Evolutionary conservation across 2,113 vertebrate genomes (phyloP).

Genomic region (Lonchura striata): DNA sequence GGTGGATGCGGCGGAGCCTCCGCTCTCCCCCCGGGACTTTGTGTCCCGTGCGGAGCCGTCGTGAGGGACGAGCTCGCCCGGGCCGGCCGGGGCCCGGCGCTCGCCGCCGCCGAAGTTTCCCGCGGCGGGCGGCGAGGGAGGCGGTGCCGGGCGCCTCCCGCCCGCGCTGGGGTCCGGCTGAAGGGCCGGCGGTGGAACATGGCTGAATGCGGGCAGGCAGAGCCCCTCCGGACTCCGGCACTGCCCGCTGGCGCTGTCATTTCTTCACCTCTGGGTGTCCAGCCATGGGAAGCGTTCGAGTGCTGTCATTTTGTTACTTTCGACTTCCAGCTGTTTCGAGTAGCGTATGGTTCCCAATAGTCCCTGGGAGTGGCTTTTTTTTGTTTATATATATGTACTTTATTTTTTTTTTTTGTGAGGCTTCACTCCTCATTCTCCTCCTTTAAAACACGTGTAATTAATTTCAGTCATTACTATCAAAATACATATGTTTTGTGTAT

Average conservation of each 20-base stretch:
- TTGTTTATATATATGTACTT: accelerated
- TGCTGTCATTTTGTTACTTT: background rate
- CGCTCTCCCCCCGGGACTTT: background rate
- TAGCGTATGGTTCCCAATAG: background rate
- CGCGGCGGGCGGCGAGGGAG: background rate
- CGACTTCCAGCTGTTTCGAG: background rate
- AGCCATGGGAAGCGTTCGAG: background rate
- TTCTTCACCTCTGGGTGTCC: background rate
- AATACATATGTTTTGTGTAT: accelerated
- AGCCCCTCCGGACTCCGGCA: background rate
- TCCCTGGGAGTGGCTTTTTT: background rate
- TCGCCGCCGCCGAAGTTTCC: background rate
- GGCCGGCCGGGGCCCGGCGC: background rate
- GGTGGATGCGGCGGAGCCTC: background rate
- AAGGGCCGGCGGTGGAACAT: background rate
- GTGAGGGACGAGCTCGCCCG: background rate
- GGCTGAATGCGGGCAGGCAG: background rate
- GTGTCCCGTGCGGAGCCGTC: background rate
- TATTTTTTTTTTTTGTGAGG: accelerated
- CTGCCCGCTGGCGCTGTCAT: background rate
- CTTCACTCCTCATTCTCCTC: background rate
- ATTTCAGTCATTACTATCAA: background rate
- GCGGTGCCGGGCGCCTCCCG: background rate
- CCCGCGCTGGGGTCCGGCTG: background rate
- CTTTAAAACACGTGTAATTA: accelerated